Evolutionary conservation across 2,797 vertebrate species (phyloP).

Genomic region (Hafferia zeledoni): DNA sequence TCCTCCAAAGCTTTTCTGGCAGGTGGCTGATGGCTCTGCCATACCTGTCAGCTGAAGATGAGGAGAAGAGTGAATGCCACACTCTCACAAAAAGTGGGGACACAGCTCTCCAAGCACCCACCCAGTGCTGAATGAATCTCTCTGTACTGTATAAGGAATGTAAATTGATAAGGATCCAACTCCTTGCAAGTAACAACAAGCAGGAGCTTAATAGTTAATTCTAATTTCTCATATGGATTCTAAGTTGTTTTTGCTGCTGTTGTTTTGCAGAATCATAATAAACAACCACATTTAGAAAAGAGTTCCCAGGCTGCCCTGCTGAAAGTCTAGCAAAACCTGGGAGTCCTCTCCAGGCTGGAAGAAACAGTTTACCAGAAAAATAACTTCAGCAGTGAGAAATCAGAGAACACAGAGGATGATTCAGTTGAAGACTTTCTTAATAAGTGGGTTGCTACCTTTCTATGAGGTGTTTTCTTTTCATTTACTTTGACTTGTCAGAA

Average conservation of each 20-base stretch:
- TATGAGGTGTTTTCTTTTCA: not conserved
- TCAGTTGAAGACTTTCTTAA: not conserved
- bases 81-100: not conserved
- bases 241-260: not conserved
- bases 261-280: not conserved
- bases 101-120: not conserved
- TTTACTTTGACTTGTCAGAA: not conserved
- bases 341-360: not conserved
- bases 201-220: not conserved
- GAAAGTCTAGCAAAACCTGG: not conserved
- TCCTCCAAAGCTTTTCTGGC: not conserved
- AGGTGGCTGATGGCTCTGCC: not conserved
- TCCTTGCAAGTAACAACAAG: not conserved
- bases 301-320: not conserved
- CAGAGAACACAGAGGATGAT: not conserved
- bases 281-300: not conserved
- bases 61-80: not conserved
- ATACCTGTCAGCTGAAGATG: not conserved
- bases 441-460: not conserved
- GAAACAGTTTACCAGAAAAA: not conserved
- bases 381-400: not conserved
- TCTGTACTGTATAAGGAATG: not conserved
- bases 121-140: not conserved
- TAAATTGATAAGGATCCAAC: rapidly evolving
- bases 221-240: not conserved